Conservation (phyloP, 2,888 invertebrate species). For the Ectemnius cavifrons region DNA sequence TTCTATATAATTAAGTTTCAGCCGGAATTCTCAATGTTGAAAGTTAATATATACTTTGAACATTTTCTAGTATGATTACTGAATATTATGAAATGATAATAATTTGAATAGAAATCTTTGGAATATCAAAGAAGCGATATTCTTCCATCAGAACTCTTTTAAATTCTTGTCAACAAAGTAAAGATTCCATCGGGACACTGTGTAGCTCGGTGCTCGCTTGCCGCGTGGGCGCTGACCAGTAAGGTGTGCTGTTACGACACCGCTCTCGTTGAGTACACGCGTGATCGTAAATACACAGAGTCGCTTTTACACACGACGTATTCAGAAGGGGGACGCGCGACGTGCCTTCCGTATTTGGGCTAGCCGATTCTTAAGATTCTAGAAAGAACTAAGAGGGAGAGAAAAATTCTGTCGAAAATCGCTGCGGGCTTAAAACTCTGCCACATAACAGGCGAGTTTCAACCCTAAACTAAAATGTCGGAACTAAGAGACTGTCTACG, state of each 20-base stretch:
- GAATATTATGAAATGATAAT: too few relatives aligned
- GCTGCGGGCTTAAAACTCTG: conserved; percentile 4
- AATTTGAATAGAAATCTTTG: too few relatives aligned
- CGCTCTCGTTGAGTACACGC: conserved; percentile 42
- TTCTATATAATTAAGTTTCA: too few relatives aligned
- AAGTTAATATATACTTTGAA: too few relatives aligned
- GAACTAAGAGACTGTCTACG: neutral
- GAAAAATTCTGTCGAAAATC: conserved; percentile 21
- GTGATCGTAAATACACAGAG: conserved; percentile 48
- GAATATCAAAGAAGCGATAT: too few relatives aligned
- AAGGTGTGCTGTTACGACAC: conserved; percentile 59
- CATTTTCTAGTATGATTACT: too few relatives aligned
- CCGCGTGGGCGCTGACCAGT: conserved; percentile 60
- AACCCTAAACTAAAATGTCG: neutral
- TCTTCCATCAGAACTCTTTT: too few relatives aligned
- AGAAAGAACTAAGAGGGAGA: too few relatives aligned
- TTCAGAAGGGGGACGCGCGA: conserved; percentile 25
- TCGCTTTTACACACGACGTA: conserved; percentile 36
- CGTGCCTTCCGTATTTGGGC: conserved; percentile 42
- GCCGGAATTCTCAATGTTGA: too few relatives aligned
- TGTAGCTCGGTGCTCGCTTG: conserved; percentile 32
- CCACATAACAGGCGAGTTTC: neutral
- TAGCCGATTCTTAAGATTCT: conserved; percentile 11
- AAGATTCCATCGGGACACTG: conserved; percentile 28
- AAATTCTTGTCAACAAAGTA: too few relatives aligned